phyloP scores from a whole-genome alignment of 2,888 invertebrate genomes.

The Napeogenes inachia region DNA sequence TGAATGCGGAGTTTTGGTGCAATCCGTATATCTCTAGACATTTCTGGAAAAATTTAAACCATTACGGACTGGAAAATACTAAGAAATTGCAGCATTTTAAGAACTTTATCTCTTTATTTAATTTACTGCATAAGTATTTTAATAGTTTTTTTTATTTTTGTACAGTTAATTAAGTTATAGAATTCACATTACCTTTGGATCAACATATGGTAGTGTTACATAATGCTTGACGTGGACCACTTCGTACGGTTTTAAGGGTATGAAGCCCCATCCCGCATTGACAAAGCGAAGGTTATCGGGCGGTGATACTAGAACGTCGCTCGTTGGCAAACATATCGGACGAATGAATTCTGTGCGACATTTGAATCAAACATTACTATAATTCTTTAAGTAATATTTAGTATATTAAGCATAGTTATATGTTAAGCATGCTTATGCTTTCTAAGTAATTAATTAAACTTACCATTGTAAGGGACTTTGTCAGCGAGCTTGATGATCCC shows the following conservation, averaged over 20 bases:
- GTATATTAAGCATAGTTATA: no score
- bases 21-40: conserved; percentile 28
- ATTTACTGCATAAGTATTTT: no score
- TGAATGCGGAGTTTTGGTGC: conserved; percentile 18
- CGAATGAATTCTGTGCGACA: conserved; percentile 44
- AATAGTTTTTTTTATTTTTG: no score
- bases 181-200: conserved; percentile 23
- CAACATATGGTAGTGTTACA: conserved; percentile 35
- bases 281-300: conserved; percentile 35
- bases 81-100: no score
- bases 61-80: no score
- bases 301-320: conserved; percentile 33
- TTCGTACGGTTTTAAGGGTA: conserved; percentile 39
- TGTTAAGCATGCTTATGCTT: no score
- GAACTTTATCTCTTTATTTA: no score
- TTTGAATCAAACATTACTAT: no score
- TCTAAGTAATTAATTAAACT: conserved; percentile 6
- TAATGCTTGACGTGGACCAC: conserved; percentile 42
- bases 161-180: neutral
- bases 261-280: conserved; percentile 68
- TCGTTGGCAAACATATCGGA: conserved; percentile 44
- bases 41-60: conserved; percentile 21
- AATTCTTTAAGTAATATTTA: no score
- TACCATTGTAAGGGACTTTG: conserved; percentile 53
- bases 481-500: conserved; percentile 56